Conservation (phyloP, 2,113 vertebrate species). For the Castor canadensis region DNA sequence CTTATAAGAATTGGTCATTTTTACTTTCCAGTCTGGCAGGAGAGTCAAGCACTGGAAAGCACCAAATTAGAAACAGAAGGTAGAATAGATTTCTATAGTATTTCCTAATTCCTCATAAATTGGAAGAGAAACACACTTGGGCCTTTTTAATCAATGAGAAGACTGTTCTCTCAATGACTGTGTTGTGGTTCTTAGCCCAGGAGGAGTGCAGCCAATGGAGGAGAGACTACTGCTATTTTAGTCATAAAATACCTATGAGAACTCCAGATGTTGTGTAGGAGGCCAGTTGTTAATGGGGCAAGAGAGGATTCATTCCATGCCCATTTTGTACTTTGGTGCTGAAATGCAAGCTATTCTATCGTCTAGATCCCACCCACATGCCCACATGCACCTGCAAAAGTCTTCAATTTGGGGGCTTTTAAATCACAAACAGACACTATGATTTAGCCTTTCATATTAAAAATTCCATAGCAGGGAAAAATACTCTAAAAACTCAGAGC, state of each 20-base stretch:
- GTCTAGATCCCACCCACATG: constrained; percentile 74
- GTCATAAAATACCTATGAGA: constrained; percentile 72
- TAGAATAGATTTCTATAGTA: background rate
- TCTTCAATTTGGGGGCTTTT: constrained; percentile 72
- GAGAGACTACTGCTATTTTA: constrained; percentile 65
- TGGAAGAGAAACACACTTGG: constrained; percentile 17
- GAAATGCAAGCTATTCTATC: constrained; percentile 58
- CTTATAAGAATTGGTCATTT: background rate
- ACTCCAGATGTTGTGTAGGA: constrained; percentile 70
- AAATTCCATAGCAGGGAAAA: constrained; percentile 71
- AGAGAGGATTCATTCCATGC: constrained; percentile 68
- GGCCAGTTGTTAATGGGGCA: constrained; percentile 66
- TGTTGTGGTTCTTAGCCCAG: constrained; percentile 36
- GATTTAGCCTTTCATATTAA: constrained; percentile 75
- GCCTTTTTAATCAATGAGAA: constrained; percentile 55
- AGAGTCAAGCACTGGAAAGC: background rate
- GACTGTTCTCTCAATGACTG: constrained; percentile 60
- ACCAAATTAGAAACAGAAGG: constrained; percentile 54
- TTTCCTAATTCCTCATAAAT: constrained; percentile 51
- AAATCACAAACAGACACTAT: constrained; percentile 71
- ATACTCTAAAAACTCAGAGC: constrained; percentile 35
- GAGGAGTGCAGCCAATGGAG: constrained; percentile 7
- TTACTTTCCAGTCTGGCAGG: background rate
- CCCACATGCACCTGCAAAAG: constrained; percentile 76
- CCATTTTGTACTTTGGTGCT: constrained; percentile 69